Base-by-base conservation (phyloP, 2,113 vertebrate species). In the Poicephalus gulielmi region DNA sequence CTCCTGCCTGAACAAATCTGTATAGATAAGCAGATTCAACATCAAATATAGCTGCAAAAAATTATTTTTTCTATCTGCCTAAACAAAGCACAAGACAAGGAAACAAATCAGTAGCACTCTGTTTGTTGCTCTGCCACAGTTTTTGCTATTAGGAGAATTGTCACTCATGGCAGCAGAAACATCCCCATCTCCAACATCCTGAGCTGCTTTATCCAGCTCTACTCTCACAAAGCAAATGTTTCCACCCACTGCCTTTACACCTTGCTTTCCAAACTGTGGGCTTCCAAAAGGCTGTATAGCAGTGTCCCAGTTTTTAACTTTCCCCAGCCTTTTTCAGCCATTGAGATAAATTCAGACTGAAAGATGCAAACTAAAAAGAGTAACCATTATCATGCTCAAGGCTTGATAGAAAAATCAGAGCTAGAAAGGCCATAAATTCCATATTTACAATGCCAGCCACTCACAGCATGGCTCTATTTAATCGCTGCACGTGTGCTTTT, bases 391-490 rank as follows among this genome's bases (percentile, higher is more conserved):
- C 57, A 35, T 59, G 37, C 73, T 82, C 55, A 88, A 94, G 49
- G 39, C 47, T 83, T 44, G 52, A 63, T 71, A 71, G 55, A 92
- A 83, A 95, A 86, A 64, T 75, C 52, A 18, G 30, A 57, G 74
- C 69, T 79, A 52, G 77, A 81, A 84, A 76, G 69, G 41, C 66
- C 13, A 5, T 86, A 84, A 88, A 93, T 96, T 90, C 86, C 55
- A 23, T 93, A n/a, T 74, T 92, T 93, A 93, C 62, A 84, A 90
- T 62, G 76, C 83, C 83, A 92, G 57, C 69, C 84, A 66, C 66
- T 97, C 83, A 88, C 77, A 91, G 69, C 62, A 86, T 22, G 44
- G 83, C 41, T 95, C 81, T 92, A 37, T 83, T 92, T 95, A 96
- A 82, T 91, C 62, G 39, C 53, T 88, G 85, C 63, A 93, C 13